A percentile compares a stretch with the other conserved stretches of the same genome.
Conservation (phyloP, 2,888 invertebrate genomes). For the Papilio elwesi region DNA sequence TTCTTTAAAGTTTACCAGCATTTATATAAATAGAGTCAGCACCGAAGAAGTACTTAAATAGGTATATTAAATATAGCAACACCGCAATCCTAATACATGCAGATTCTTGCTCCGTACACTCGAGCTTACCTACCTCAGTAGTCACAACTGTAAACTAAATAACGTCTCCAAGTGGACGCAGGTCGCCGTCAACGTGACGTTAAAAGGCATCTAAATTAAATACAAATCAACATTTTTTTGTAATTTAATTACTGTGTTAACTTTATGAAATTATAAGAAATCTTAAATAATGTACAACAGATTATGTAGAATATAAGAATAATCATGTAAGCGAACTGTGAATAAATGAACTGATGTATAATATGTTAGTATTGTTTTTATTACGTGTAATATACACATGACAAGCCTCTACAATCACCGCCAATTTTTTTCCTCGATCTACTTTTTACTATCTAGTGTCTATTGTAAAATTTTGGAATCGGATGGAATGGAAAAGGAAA, state of each 20-base stretch:
- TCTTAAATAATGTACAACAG: conserved; percentile 56
- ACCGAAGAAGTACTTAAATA: conserved; percentile 66
- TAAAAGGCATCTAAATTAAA: conserved; percentile 16
- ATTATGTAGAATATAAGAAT: conserved; percentile 62
- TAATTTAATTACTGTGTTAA: conserved; percentile 22
- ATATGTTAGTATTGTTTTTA: conserved; percentile 20
- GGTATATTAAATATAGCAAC: conserved; percentile 44
- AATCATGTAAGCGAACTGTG: conserved; percentile 53
- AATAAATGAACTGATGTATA: conserved; percentile 52
- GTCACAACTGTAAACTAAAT: conserved; percentile 27
- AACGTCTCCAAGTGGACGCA: conserved; percentile 4
- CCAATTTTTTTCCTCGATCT: too few relatives aligned
- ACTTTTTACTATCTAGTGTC: too few relatives aligned
- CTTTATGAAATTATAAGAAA: conserved; percentile 17
- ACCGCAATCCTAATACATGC: conserved; percentile 43
- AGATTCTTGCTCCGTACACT: conserved; percentile 40
- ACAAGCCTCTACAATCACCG: not conserved
- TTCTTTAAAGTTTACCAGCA: conserved; percentile 56
- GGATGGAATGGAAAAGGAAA: too few relatives aligned
- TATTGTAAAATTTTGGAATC: too few relatives aligned
- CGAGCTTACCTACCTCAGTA: conserved; percentile 36
- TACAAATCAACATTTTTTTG: conserved; percentile 27
- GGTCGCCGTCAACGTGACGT: conserved; percentile 9
- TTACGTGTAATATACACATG: not conserved
- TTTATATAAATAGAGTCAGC: conserved; percentile 66